Evolutionary conservation across 2,797 vertebrate species (phyloP), one percentile per base, ranked within the genome.

Genomic region (Antennarius maculatus): DNA sequence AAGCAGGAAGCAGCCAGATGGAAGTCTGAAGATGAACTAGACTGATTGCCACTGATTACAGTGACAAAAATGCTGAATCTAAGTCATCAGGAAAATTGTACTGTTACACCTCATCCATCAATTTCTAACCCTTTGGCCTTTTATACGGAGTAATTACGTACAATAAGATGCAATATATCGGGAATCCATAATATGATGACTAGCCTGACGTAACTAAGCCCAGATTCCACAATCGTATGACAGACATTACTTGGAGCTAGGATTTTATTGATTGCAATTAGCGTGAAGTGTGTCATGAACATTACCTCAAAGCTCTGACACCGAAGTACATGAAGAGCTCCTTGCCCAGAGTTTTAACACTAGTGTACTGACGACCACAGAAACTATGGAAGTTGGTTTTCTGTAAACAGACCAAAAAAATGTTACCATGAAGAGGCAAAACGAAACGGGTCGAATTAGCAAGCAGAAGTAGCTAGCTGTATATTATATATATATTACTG

Each of bases 261-360:
- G 39, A 42, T 12, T 42, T 8, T 42, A 42, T 42, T 13, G 7
- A 46, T 11, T 46, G 17, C 6, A 23, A 39, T 6, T 4, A 18
- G 8, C n/a, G n/a, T 3, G 1, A 5, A 5, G 16, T 23, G 6
- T 50, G 29, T 17, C 16, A 41, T 41, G 13, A 17, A n/a, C 17
- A 23, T 54, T 42, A 55, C 97, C 96, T 92, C 65, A 99, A 85
- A 66, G 96, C 92, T 82, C 81, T 95, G 8, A 79, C 37, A 61
- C 95, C 97, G 78, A 97, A 99, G 87, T 94, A 96, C 86, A 98
- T 66, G 78, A 98, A 98, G 43, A 98, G 95, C 65, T 99, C 97
- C 69, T 98, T 99, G 47, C 97, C 97, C 71, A 97, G 69, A 0
- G 96, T 96, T 61, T 95, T 91, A 18, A 95, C 95, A 0, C 94